Percentiles rank a stretch among this genome's conserved stretches.
Evolutionary conservation across 2,797 vertebrate genomes (phyloP).

Genomic region (Arnoldichthys spilopterus): DNA sequence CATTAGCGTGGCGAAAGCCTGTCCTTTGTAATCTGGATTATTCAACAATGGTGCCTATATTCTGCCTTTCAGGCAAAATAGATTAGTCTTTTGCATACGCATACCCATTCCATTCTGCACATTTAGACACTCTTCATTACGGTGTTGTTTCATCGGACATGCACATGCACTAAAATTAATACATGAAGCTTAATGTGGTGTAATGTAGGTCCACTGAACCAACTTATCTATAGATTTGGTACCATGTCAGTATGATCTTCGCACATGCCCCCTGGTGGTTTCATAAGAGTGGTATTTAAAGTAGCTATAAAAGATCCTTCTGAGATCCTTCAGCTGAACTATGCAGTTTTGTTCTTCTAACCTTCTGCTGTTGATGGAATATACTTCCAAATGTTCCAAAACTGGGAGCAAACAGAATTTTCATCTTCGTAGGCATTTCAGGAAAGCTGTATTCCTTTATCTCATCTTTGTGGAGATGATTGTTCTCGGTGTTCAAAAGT

Average conservation of each 20-base stretch:
- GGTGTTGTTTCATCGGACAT: conserved; percentile 19
- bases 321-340: too few relatives aligned
- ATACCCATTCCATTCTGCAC: conserved; percentile 29
- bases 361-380: too few relatives aligned
- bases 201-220: not conserved
- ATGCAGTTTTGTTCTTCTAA: too few relatives aligned
- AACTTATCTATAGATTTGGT: not conserved
- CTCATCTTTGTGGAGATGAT: too few relatives aligned
- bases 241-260: not conserved
- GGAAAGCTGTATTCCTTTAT: too few relatives aligned
- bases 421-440: too few relatives aligned
- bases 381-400: too few relatives aligned
- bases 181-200: not conserved
- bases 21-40: conserved; percentile 60
- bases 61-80: conserved; percentile 54
- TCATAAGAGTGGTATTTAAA: too few relatives aligned
- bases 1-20: conserved; percentile 55
- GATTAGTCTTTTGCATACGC: conserved; percentile 49
- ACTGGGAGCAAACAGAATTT: too few relatives aligned
- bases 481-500: too few relatives aligned
- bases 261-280: not conserved
- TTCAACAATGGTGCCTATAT: conserved; percentile 56
- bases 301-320: too few relatives aligned
- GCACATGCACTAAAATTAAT: not conserved
- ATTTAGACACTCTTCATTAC: conserved; percentile 20